Percentiles rank a stretch among this genome's conserved stretches.
phyloP scores from a whole-genome alignment of 2,113 vertebrate genomes.

The Rhinichthys klamathensis region DNA sequence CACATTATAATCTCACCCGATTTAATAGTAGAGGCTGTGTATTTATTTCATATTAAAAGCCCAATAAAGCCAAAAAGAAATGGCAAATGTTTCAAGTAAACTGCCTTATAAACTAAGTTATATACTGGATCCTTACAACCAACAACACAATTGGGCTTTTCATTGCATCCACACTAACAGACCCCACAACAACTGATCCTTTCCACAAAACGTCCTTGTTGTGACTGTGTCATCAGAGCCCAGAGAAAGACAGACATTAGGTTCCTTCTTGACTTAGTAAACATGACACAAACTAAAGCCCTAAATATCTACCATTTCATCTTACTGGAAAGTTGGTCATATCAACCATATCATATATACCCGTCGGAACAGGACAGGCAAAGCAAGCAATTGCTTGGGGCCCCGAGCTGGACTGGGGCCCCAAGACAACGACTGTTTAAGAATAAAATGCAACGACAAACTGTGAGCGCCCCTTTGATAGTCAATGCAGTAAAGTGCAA shows the following conservation, averaged over 20 bases:
- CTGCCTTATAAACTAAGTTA: not conserved
- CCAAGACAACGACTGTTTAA: too few species aligned
- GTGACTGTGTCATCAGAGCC: not conserved
- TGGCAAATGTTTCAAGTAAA: not conserved
- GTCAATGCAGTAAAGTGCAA: too few species aligned
- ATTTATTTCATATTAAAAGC: not conserved
- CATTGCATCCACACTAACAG: not conserved
- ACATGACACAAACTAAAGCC: constrained; percentile 11
- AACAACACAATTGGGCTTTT: not conserved
- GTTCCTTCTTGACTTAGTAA: not conserved
- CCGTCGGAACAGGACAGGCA: too few species aligned
- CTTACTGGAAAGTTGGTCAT: not conserved
- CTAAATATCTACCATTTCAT: not conserved
- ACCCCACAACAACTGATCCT: not conserved
- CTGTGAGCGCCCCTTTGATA: too few species aligned
- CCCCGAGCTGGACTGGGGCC: too few species aligned
- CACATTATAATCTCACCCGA: not conserved
- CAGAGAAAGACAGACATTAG: constrained; percentile 1
- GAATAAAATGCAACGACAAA: too few species aligned
- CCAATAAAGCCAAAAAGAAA: not conserved
- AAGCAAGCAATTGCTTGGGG: too few species aligned
- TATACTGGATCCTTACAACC: not conserved
- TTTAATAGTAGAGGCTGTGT: not conserved
- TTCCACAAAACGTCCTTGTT: not conserved
- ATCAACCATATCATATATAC: too few species aligned